These are phyloP conservation scores for Trissolcus japonicus DNA, from an alignment of 2,888 invertebrate species.

Conservation along the genomic window DNA sequence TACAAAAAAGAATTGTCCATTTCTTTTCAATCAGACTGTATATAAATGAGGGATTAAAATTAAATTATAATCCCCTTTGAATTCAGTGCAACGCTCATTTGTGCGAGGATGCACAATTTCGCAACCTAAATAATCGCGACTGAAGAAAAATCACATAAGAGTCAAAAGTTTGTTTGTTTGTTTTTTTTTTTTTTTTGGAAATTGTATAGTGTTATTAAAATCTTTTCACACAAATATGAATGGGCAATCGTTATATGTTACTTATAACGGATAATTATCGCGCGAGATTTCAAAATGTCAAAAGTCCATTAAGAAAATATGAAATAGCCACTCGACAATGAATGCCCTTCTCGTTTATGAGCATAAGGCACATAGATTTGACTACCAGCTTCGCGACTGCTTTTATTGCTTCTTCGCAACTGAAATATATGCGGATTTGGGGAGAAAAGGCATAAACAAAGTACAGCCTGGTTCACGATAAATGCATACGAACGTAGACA, in stretches of 20 bases:
- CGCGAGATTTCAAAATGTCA: neutral
- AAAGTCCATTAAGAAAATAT: slow-evolving; percentile 28
- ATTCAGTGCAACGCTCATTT: too few relatives aligned
- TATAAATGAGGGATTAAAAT: neutral
- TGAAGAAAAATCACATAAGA: neutral
- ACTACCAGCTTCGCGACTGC: slow-evolving; percentile 33
- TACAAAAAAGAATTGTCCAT: neutral
- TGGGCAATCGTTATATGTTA: neutral
- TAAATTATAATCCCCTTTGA: neutral
- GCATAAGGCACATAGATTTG: slow-evolving; percentile 37
- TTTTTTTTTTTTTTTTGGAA: neutral
- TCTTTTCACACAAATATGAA: neutral
- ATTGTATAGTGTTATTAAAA: neutral
- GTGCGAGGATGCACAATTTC: too few relatives aligned
- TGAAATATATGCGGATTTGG: slow-evolving; percentile 39
- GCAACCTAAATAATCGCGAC: neutral
- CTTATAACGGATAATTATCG: neutral
- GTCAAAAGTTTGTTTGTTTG: neutral
- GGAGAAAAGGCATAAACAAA: slow-evolving; percentile 22
- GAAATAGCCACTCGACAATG: slow-evolving; percentile 44
- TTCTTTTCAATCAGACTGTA: neutral
- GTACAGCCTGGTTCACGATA: neutral
- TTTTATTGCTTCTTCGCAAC: slow-evolving; percentile 49
- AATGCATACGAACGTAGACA: slow-evolving; percentile 1
- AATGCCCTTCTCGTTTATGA: slow-evolving; percentile 45